phyloP scores from a whole-genome alignment of 2,113 vertebrate species.

The Phylloscopus trochiloides region DNA sequence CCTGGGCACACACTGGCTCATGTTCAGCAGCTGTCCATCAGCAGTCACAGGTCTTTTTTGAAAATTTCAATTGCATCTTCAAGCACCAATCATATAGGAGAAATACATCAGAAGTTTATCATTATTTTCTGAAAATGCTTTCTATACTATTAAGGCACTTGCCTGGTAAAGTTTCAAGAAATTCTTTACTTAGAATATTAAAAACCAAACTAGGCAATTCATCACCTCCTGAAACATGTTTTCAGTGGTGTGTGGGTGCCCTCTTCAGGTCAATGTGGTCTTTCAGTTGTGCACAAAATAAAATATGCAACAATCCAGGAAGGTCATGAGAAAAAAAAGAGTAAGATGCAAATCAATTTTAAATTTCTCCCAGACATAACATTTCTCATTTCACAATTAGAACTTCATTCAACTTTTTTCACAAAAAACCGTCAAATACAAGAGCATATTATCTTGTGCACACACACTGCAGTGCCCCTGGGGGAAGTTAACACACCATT shows the following conservation, averaged over 20 bases:
- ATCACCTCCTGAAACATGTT: neutral
- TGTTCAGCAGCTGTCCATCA: neutral
- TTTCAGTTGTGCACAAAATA: neutral
- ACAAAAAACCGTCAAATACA: neutral
- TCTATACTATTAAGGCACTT: neutral
- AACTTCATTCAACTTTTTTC: neutral
- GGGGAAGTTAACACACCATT: neutral
- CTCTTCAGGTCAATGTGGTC: conserved; percentile 48
- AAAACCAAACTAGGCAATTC: neutral
- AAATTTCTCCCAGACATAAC: neutral
- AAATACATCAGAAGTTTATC: neutral
- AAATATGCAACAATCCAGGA: neutral
- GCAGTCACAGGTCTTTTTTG: neutral
- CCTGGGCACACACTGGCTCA: neutral
- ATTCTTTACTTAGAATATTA: neutral
- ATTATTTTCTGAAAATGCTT: neutral
- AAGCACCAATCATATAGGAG: neutral
- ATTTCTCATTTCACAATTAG: neutral
- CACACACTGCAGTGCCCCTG: neutral
- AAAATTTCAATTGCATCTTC: neutral
- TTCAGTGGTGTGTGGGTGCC: conserved; percentile 21
- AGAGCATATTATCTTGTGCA: neutral
- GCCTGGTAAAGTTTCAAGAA: neutral
- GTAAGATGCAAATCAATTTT: neutral
- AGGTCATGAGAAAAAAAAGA: neutral